phyloP scores from a whole-genome alignment of 2,888 invertebrate species.

The Pedicia rivosa region DNA sequence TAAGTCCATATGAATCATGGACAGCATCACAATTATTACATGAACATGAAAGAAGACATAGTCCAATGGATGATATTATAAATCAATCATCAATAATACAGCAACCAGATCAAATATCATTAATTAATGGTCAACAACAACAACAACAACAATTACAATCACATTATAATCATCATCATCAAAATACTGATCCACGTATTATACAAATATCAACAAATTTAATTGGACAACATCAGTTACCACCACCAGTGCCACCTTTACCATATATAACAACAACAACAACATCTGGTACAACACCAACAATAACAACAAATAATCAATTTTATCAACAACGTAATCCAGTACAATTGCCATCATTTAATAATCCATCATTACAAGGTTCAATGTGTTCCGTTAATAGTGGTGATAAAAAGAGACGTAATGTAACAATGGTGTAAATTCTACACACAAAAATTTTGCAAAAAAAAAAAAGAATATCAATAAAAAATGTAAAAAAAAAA shows the following conservation, averaged over 20 bases:
- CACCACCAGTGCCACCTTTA: constrained; percentile 37
- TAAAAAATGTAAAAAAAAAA: no score
- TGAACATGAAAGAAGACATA: constrained; percentile 36
- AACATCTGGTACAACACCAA: constrained; percentile 4
- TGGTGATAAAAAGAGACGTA: constrained; percentile 35
- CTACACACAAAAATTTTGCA: background rate
- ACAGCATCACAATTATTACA: constrained; percentile 40
- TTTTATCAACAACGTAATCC: no score
- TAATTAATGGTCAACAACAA: constrained; percentile 16
- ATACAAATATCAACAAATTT: no score
- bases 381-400: constrained; percentile 39
- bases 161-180: constrained; percentile 3
- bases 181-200: constrained; percentile 6
- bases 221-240: constrained; percentile 13
- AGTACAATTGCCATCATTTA: constrained; percentile 21
- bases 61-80: constrained; percentile 10
- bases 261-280: constrained; percentile 18
- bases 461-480: no score
- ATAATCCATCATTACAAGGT: constrained; percentile 35
- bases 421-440: constrained; percentile 42
- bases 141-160: constrained; percentile 19
- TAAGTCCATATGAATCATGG: constrained; percentile 41
- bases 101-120: background rate
- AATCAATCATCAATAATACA: background rate
- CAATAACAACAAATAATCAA: background rate